Conservation (phyloP, 2,888 invertebrate species). For the Andrena flavipes region DNA sequence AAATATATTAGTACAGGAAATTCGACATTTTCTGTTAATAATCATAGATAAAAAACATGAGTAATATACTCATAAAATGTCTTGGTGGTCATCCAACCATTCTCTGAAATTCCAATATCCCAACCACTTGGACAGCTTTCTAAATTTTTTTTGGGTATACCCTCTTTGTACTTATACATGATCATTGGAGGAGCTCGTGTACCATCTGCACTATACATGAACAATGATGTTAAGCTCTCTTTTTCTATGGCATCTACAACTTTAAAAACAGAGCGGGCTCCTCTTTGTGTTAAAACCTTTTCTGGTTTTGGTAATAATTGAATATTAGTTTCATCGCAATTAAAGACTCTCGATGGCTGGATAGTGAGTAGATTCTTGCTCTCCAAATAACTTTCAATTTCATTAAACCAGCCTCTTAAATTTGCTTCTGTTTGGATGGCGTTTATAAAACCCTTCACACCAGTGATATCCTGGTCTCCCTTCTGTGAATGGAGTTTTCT, state of each 20-base stretch:
- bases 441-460: background rate
- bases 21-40: background rate
- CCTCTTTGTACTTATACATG: background rate
- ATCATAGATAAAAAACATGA: background rate
- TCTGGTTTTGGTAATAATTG: conserved; percentile 3
- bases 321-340: background rate
- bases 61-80: background rate
- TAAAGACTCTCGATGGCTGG: background rate
- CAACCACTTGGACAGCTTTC: background rate
- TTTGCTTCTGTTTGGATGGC: background rate
- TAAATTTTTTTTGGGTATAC: background rate
- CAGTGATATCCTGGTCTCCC: background rate
- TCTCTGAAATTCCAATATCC: background rate
- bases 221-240: background rate
- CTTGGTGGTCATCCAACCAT: background rate
- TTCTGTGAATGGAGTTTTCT: background rate
- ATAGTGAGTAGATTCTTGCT: background rate
- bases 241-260: background rate
- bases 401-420: too few relatives aligned
- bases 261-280: background rate
- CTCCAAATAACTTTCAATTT: too few relatives aligned
- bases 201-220: background rate
- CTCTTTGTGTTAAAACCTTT: background rate
- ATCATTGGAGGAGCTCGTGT: background rate
- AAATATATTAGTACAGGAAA: background rate